A percentile compares a stretch with the other conserved stretches of the same genome.
These are phyloP conservation scores for Dynastes grantii DNA, from an alignment of 2,888 invertebrate genomes.

Conservation along the genomic window DNA sequence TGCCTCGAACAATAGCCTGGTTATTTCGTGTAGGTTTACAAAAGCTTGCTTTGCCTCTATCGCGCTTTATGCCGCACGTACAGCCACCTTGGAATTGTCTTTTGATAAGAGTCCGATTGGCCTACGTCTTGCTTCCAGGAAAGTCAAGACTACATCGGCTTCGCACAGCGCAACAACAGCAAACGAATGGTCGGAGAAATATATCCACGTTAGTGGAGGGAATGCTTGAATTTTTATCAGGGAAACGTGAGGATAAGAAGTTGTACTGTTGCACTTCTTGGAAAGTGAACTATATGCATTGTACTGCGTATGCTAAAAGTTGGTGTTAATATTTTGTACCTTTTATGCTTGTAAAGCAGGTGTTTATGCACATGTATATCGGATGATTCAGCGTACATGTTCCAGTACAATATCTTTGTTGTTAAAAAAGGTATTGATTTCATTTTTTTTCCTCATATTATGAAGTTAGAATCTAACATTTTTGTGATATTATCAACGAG, in stretches of 20 bases:
- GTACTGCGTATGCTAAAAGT: neutral
- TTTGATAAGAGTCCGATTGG: neutral
- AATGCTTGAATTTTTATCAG: slow-evolving; percentile 35
- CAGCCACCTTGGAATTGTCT: slow-evolving; percentile 1
- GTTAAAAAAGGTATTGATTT: no score
- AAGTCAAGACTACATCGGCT: neutral
- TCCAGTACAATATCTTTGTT: no score
- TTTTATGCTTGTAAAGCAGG: neutral
- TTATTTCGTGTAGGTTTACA: slow-evolving; percentile 24
- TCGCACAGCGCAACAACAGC: neutral
- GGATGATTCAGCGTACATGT: no score
- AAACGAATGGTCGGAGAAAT: neutral
- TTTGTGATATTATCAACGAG: no score
- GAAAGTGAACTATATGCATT: neutral
- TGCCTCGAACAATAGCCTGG: slow-evolving; percentile 18
- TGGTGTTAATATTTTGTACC: neutral
- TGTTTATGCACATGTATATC: no score
- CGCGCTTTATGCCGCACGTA: neutral
- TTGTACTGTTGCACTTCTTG: slow-evolving; percentile 1
- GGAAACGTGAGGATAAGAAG: slow-evolving; percentile 29
- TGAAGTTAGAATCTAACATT: no score
- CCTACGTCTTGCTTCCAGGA: slow-evolving; percentile 4
- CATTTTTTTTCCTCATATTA: no score
- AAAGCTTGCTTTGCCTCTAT: neutral
- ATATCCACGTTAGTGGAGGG: neutral